phyloP scores from a whole-genome alignment of 2,888 invertebrate genomes.

The Synanthedon formicaeformis region DNA sequence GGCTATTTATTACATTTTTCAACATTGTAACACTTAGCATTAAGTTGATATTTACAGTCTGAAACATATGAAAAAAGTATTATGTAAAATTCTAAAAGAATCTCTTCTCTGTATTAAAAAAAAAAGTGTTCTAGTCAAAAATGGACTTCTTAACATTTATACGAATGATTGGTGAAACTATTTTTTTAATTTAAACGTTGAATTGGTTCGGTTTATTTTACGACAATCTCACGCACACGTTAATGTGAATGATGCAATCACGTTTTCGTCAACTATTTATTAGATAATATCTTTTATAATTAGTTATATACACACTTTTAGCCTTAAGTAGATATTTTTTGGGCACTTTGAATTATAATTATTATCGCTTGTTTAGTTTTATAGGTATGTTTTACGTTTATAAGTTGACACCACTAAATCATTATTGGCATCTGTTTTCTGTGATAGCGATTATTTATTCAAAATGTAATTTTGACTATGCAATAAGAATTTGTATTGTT shows the following conservation, averaged over 20 bases:
- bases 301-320: neutral
- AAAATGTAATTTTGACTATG: conserved; percentile 34
- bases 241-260: neutral
- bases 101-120: conserved; percentile 66
- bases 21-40: conserved; percentile 35
- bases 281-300: neutral
- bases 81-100: conserved; percentile 54
- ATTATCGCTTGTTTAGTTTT: neutral
- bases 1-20: conserved; percentile 40
- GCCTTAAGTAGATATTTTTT: neutral
- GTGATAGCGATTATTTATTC: conserved; percentile 35
- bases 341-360: neutral
- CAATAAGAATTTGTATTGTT: conserved; percentile 6
- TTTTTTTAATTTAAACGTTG: neutral
- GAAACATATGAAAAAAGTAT: conserved; percentile 41
- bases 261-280: neutral
- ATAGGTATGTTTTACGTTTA: neutral
- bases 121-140: conserved; percentile 67
- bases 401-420: neutral
- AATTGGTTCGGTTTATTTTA: neutral
- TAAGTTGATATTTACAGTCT: conserved; percentile 37
- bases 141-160: conserved; percentile 28
- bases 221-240: no score
- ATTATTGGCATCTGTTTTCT: conserved; percentile 36
- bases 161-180: neutral